Conservation (phyloP, 2,888 invertebrate genomes). For the Hesperia comma region DNA sequence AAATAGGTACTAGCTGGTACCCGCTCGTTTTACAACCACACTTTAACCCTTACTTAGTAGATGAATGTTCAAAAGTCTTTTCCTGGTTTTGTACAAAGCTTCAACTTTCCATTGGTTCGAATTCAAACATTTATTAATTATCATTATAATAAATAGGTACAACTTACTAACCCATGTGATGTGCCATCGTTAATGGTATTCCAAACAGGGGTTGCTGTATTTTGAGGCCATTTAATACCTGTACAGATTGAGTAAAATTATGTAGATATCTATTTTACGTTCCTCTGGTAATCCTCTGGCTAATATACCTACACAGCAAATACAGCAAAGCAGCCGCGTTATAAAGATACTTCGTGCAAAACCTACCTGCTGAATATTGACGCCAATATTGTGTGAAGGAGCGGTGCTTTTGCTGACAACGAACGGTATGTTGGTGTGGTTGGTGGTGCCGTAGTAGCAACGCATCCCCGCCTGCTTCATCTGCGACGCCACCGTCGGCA, state of each 20-base stretch:
- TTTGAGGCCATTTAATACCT: conserved; percentile 75
- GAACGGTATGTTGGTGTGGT: conserved; percentile 84
- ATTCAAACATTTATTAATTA: too few species aligned
- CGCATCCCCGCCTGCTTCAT: conserved; percentile 85
- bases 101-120: too few species aligned
- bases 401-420: conserved; percentile 85
- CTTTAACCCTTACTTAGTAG: too few species aligned
- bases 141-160: neutral
- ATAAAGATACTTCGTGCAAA: neutral
- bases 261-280: too few species aligned
- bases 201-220: conserved; percentile 71
- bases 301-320: too few species aligned
- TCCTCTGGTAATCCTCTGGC: too few species aligned
- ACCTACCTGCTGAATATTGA: conserved; percentile 85
- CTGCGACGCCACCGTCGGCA: conserved; percentile 87
- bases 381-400: conserved; percentile 86
- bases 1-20: too few species aligned
- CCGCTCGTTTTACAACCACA: too few species aligned
- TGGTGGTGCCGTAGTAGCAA: conserved; percentile 70
- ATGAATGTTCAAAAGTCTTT: too few species aligned
- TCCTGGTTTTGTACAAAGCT: too few species aligned
- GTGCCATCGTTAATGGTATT: conserved; percentile 74
- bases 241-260: conserved; percentile 19
- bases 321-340: too few species aligned
- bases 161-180: conserved; percentile 72